These are phyloP conservation scores for Ischnura elegans DNA, from an alignment of 2,888 invertebrate genomes.

Conservation along the genomic window DNA sequence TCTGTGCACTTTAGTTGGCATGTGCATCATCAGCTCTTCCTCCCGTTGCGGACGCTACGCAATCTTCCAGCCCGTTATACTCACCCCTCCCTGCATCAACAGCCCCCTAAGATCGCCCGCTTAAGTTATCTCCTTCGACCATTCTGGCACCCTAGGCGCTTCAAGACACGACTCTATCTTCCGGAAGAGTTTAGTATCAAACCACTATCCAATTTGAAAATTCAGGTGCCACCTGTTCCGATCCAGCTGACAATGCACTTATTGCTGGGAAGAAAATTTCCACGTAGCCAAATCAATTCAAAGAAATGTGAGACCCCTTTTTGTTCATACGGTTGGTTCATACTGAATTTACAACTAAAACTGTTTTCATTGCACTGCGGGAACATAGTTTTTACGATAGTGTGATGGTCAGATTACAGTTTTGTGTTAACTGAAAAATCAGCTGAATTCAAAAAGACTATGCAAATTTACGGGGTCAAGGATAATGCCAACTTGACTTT, in stretches of 20 bases:
- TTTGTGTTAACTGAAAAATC: too few relatives aligned
- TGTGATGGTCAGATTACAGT: too few relatives aligned
- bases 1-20: not conserved
- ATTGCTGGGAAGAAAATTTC: not conserved
- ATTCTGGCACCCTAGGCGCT: constrained; percentile 2
- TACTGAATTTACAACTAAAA: too few relatives aligned
- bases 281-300: not conserved
- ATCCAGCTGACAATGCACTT: not conserved
- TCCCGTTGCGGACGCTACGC: not conserved
- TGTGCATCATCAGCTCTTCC: not conserved
- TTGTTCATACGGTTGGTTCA: too few relatives aligned
- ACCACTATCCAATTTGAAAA: too few relatives aligned
- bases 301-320: too few relatives aligned
- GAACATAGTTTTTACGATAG: too few relatives aligned
- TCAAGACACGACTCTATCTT: constrained; percentile 12
- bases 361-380: too few relatives aligned
- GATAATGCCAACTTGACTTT: too few relatives aligned
- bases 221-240: not conserved
- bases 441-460: too few relatives aligned
- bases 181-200: too few relatives aligned
- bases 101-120: not conserved
- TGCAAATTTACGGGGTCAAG: too few relatives aligned
- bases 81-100: not conserved
- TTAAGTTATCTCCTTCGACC: constrained; percentile 16
- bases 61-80: not conserved